Base-by-base conservation (phyloP, 2,113 vertebrate genomes). In the Hypocryptadius cinnamomeus region DNA sequence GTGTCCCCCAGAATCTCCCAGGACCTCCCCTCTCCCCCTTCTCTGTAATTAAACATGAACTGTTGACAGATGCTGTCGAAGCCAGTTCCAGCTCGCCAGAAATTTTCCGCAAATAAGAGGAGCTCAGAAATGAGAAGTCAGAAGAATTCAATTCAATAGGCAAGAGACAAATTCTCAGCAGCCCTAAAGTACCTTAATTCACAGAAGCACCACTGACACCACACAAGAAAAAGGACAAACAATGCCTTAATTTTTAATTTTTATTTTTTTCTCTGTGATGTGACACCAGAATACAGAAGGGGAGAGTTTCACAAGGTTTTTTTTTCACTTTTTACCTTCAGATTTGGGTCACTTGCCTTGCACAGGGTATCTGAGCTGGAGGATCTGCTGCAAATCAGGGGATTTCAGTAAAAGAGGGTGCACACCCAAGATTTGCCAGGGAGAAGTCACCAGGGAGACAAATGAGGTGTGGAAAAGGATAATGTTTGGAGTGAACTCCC, bases 21-120 rank as follows among this genome's bases (percentile, higher is more conserved):
- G 91, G 87, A 74, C 85, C 54, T 92, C 85, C 39, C 73, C 68
- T 88, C 77, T 85, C 40, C 30, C 35, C 37, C 9, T 72, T 39
- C 63, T 44, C 53, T 92, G 66, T 94, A 95, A 95, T 95, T 96
- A 96, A 95, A 90, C 61, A 70, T 47, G 74, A 86, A 27, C 54
- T 3, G 27, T 92, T 89, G 86, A 94, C 83, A 95, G 92, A 85
- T 84, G 56, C 74, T 94, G 85, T 94, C 9, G 14, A 83, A 89
- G 44, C n/a, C 53, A 16, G 65, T 74, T 91, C 71, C 91, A 93
- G n/a, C 66, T 87, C 42, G 6, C 61, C 63, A 76, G 74, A 87
- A 93, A 59, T 51, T 50, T 83, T 66, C 61, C 83, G 70, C 33
- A 85, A 87, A 88, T 37, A 50, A 51, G 44, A 89, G 65, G 50